Conservation (phyloP, 2,888 invertebrate species). For the Nomada fucata region DNA sequence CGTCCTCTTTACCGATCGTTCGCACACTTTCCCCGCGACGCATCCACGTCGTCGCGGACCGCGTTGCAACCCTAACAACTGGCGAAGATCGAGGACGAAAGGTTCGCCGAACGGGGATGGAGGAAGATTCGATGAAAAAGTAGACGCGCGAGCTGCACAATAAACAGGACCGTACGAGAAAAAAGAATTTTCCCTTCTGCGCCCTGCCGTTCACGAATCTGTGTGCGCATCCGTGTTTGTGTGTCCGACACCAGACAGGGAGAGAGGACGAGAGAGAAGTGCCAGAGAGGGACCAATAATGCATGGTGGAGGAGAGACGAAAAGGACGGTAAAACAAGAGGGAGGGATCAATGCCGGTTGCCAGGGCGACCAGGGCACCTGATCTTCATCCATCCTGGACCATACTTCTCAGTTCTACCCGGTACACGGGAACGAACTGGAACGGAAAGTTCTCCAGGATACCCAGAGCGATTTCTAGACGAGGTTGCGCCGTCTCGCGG, state of each 20-base stretch:
- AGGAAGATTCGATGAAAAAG: neutral
- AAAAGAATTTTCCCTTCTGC: constrained; percentile 17
- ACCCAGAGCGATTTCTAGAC: constrained; percentile 18
- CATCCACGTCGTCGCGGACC: constrained; percentile 12
- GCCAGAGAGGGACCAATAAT: constrained; percentile 53
- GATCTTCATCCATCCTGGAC: constrained; percentile 80
- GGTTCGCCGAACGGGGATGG: neutral
- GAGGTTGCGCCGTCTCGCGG: neutral
- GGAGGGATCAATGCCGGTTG: constrained; percentile 83
- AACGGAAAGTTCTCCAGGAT: constrained; percentile 39
- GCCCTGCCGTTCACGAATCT: constrained; percentile 8
- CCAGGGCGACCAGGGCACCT: constrained; percentile 81
- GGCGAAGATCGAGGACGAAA: neutral
- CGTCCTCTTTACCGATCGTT: neutral
- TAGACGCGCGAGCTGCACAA: neutral
- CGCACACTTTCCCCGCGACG: neutral
- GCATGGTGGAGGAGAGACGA: constrained; percentile 57
- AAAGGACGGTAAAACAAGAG: constrained; percentile 71
- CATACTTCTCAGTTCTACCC: constrained; percentile 65
- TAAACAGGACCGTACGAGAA: neutral
- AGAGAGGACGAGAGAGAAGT: constrained; percentile 4
- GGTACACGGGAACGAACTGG: constrained; percentile 54
- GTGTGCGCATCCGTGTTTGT: constrained; percentile 9
- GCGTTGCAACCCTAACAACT: neutral
- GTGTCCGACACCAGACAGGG: constrained; percentile 21